Evolutionary conservation across 2,888 invertebrate species (phyloP).

Genomic region (Stictocephala bisonia): DNA sequence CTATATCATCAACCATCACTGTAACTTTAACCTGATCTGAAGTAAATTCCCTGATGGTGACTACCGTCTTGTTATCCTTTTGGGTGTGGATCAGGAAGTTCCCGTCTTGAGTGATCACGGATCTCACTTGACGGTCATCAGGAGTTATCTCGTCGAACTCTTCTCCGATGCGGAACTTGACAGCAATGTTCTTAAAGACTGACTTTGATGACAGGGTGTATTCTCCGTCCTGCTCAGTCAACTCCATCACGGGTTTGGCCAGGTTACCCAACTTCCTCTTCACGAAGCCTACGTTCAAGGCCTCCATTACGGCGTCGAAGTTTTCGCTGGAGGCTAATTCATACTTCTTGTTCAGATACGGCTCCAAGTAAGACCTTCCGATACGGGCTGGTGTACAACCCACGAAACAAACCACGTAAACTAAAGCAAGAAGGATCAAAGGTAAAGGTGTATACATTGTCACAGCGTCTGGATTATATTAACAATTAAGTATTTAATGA

Average conservation of each 20-base stretch:
- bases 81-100: conserved; percentile 86
- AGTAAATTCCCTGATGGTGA: conserved; percentile 79
- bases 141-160: conserved; percentile 92
- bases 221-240: conserved; percentile 77
- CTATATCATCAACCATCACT: conserved; percentile 78
- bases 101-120: conserved; percentile 80
- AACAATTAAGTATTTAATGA: no score
- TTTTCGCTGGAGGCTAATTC: conserved; percentile 79
- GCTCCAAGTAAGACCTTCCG: no score
- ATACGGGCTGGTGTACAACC: no score
- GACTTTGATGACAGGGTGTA: conserved; percentile 85
- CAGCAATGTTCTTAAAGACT: conserved; percentile 87
- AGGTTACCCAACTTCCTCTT: conserved; percentile 88
- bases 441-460: no score
- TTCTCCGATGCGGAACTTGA: conserved; percentile 85
- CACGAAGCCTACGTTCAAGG: conserved; percentile 85
- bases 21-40: conserved; percentile 81
- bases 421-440: no score
- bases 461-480: no score
- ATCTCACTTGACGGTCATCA: conserved; percentile 86
- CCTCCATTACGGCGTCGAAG: conserved; percentile 92
- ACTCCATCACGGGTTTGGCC: conserved; percentile 84
- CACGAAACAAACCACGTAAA: no score
- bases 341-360: conserved; percentile 71
- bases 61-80: conserved; percentile 78